Conservation (phyloP, 2,888 invertebrate genomes). For the Himalopsyche anomala region DNA sequence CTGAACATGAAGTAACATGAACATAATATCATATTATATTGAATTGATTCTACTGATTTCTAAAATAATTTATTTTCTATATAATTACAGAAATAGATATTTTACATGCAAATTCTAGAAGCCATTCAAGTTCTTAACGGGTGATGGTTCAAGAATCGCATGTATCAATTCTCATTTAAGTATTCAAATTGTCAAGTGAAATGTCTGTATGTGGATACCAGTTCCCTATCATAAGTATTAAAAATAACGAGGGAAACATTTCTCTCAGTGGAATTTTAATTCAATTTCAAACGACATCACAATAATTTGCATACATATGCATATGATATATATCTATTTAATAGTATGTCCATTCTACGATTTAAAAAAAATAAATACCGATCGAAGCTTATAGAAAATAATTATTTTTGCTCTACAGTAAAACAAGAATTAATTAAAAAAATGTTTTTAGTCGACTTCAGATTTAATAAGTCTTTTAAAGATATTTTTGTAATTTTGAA, state of each 20-base stretch:
- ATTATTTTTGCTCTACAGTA: too few species aligned
- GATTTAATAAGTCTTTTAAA: too few species aligned
- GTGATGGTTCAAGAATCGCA: not conserved
- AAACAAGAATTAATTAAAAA: too few species aligned
- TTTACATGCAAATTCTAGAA: not conserved
- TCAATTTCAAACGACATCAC: not conserved
- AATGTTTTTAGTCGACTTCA: too few species aligned
- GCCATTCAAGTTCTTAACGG: not conserved
- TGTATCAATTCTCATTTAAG: not conserved
- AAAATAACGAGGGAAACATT: not conserved
- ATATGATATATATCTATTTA: too few species aligned
- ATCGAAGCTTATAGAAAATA: too few species aligned
- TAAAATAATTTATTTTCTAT: not conserved
- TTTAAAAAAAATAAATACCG: too few species aligned
- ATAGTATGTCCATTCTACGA: too few species aligned
- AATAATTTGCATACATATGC: too few species aligned
- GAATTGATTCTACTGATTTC: not conserved
- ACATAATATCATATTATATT: too few species aligned
- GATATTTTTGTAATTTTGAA: too few species aligned
- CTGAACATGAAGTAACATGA: too few species aligned
- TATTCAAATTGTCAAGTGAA: not conserved
- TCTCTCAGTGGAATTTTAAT: slow-evolving; percentile 8
- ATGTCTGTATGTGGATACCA: not conserved
- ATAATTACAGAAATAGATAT: not conserved
- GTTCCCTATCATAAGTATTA: not conserved